These are phyloP conservation scores for Myotis yumanensis DNA, from an alignment of 2,113 vertebrate species.

Conservation along the genomic window DNA sequence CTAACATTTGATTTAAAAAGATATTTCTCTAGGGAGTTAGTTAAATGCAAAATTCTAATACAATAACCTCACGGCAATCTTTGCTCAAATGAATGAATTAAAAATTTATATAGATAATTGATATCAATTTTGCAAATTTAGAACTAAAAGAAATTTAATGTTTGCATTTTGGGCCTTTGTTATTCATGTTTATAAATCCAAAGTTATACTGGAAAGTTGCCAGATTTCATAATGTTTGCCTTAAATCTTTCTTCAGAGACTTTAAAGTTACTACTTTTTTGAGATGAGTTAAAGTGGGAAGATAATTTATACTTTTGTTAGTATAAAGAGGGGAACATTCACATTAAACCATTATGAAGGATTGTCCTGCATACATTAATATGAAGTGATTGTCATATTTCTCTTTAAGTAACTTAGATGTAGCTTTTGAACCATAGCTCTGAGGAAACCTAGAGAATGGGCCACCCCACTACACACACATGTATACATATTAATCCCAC, in stretches of 20 bases:
- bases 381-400: not conserved
- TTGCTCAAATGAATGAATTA: not conserved
- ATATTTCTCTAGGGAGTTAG: not conserved
- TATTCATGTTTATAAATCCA: slow-evolving; percentile 43
- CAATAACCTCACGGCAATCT: not conserved
- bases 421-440: not conserved
- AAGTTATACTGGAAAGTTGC: not conserved
- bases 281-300: not conserved
- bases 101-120: not conserved
- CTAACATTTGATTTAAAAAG: not conserved
- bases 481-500: not conserved
- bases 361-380: not conserved
- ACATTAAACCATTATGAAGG: not conserved
- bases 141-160: not conserved
- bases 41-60: slow-evolving; percentile 22
- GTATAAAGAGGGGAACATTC: not conserved
- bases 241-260: not conserved
- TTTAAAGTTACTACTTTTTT: slow-evolving; percentile 8
- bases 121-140: not conserved
- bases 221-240: not conserved
- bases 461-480: not conserved
- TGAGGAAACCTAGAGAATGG: not conserved
- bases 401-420: not conserved
- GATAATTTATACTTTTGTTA: not conserved
- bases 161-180: not conserved